Conservation (phyloP, 2,797 vertebrate genomes). For the Oreochromis mossambicus region DNA sequence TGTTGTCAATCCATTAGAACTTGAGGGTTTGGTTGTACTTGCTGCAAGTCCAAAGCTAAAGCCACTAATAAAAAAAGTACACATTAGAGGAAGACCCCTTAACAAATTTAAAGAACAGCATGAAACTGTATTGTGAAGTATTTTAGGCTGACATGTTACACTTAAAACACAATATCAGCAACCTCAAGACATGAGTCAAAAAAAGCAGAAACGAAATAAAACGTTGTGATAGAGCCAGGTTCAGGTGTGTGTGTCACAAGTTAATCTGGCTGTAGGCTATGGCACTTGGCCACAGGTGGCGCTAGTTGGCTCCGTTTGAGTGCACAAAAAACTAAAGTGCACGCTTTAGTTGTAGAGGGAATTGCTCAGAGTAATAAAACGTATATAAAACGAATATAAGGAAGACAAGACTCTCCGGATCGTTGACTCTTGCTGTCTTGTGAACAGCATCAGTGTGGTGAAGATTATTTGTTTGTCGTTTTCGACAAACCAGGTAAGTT, state of each 20-base stretch:
- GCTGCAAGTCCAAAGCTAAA: accelerated
- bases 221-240: background rate
- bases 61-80: background rate
- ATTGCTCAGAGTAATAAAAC: background rate
- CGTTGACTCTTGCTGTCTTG: background rate
- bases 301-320: background rate
- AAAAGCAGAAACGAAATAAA: background rate
- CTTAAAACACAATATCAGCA: background rate
- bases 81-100: background rate
- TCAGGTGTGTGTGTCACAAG: background rate
- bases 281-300: background rate
- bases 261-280: background rate
- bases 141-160: accelerated
- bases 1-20: accelerated
- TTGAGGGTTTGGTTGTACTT: accelerated
- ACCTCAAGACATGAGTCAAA: background rate
- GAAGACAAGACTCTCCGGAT: background rate
- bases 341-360: background rate
- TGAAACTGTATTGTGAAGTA: background rate
- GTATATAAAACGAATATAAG: accelerated
- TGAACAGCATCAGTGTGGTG: background rate
- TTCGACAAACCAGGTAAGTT: background rate
- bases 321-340: background rate
- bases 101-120: background rate
- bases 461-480: background rate